Conservation (phyloP, 2,888 invertebrate genomes). For the Bombyx huttoni region DNA sequence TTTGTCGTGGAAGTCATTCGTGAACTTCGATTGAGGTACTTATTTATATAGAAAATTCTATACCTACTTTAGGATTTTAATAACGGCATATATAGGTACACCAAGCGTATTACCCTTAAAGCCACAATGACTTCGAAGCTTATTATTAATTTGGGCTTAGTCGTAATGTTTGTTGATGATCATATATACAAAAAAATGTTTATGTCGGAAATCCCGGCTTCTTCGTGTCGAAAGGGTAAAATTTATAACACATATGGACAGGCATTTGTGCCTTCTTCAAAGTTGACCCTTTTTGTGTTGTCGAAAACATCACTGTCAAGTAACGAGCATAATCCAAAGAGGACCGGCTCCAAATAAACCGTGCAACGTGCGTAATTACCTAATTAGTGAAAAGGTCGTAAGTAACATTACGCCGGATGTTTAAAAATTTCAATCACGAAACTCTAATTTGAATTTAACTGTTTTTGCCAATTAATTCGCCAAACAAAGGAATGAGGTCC, state of each 20-base stretch:
- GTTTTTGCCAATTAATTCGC: conserved; percentile 13
- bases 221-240: not conserved
- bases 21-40: no score
- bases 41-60: no score
- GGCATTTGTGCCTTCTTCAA: not conserved
- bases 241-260: not conserved
- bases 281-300: not conserved
- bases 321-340: conserved; percentile 12
- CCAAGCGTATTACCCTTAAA: no score
- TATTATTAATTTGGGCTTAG: no score
- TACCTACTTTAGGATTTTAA: no score
- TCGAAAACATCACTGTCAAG: not conserved
- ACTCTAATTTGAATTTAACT: conserved; percentile 13
- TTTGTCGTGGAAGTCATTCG: no score
- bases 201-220: not conserved
- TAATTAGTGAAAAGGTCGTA: conserved; percentile 13
- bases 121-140: no score
- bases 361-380: conserved; percentile 6
- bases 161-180: no score
- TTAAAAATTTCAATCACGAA: conserved; percentile 14
- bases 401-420: conserved; percentile 6
- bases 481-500: conserved; percentile 14
- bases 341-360: conserved; percentile 10
- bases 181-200: no score
- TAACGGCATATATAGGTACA: no score